Evolutionary conservation across 2,113 vertebrate species (phyloP), one percentile per base, ranked within the genome.

Genomic region (Sceloporus undulatus): DNA sequence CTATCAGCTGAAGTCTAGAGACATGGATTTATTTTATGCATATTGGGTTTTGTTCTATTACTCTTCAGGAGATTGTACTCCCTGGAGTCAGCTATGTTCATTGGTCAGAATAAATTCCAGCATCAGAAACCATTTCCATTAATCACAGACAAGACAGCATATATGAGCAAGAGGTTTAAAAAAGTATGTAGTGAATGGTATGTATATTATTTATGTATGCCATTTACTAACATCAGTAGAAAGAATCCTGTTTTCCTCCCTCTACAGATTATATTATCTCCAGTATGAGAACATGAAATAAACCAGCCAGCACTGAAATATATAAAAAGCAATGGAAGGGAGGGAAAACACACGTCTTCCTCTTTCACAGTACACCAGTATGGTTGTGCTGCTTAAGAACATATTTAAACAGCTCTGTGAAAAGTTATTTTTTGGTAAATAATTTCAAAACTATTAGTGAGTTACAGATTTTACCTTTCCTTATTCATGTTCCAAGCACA

Each of bases 61-160:
- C 92, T 95, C 95, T 96, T 94, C 95, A 96, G 91, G 94, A 96
- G 93, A 95, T 91, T 94, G 89, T 96, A 91, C 94, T 97, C 97
- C 97, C 97, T 94, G 85, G 97, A 97, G 97, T 95, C 95, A 95
- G 94, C 92, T 92, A 88, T 97, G 96, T 94, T 97, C 97, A 96
- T 91, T 97, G 97, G 95, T 97, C 95, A 97, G 95, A 97, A 97
- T 96, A 97, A 96, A 97, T 97, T 97, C 93, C 95, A 95, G 94
- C 94, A 96, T 95, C 96, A 95, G 95, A 96, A 85, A 96, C 93
- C 86, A 95, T 96, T 97, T 97, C 97, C 94, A 97, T 98, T 97
- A 97, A 97, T 97, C 96, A 95, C 91, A 96, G 94, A 94, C 91
- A 94, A 96, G 92, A 86, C 87, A 89, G 87, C 78, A 82, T 94